These are phyloP conservation scores for Masticophis lateralis DNA, from an alignment of 2,797 vertebrate genomes.

Conservation along the genomic window DNA sequence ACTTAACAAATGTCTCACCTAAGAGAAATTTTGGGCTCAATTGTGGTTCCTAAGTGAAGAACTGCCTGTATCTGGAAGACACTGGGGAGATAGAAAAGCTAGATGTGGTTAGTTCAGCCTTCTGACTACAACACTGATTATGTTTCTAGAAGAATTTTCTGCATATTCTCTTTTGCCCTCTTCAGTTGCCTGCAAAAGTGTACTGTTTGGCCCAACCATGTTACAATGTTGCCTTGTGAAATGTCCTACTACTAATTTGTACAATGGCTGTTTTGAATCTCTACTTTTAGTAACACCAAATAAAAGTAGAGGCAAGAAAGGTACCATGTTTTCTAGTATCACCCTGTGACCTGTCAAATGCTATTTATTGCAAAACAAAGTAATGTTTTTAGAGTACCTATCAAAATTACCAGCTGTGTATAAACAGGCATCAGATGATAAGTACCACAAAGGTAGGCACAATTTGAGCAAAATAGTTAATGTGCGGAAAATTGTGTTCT, in stretches of 20 bases:
- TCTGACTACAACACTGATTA: neutral
- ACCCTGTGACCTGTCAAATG: neutral
- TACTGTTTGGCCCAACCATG: neutral
- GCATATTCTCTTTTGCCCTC: neutral
- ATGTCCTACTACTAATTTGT: neutral
- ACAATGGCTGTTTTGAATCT: neutral
- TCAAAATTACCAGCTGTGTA: neutral
- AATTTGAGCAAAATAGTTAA: neutral
- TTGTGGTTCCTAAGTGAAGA: neutral
- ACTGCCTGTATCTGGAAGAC: neutral
- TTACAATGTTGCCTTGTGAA: neutral
- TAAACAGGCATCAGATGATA: neutral
- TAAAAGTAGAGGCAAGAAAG: neutral
- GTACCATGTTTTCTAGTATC: neutral
- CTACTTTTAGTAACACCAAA: neutral
- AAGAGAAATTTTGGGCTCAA: neutral
- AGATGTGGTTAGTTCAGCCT: neutral
- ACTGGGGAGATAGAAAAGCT: neutral
- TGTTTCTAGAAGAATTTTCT: neutral
- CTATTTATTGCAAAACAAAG: neutral
- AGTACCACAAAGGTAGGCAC: neutral
- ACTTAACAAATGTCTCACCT: neutral
- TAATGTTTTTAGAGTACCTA: neutral
- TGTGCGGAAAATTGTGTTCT: neutral
- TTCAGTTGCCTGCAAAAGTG: neutral